Conservation (phyloP, 2,888 invertebrate species). For the Oxyteleia sp. region DNA sequence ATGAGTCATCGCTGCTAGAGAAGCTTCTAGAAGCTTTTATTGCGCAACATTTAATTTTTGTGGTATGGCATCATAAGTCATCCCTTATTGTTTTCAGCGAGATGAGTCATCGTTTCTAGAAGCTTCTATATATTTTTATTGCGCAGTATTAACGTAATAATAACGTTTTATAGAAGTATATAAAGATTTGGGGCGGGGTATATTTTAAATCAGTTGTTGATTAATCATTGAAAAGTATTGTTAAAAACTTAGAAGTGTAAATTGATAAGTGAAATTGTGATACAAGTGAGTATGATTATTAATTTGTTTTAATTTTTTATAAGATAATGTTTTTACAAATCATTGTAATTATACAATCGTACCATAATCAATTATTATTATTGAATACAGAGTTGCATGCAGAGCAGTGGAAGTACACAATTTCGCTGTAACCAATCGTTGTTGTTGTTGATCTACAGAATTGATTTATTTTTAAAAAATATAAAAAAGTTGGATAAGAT, state of each 20-base stretch:
- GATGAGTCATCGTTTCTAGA: no score
- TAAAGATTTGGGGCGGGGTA: not conserved
- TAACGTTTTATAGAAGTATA: slow-evolving; percentile 1
- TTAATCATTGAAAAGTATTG: not conserved
- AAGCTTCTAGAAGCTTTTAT: no score
- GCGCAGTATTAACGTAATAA: not conserved
- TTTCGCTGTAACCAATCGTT: no score
- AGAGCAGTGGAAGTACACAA: no score
- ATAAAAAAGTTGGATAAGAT: not conserved
- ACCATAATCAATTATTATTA: not conserved
- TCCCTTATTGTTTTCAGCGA: no score
- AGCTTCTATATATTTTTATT: no score
- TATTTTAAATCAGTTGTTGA: not conserved
- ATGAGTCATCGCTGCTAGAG: no score
- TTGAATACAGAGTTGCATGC: no score
- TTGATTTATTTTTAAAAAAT: not conserved
- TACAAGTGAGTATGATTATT: not conserved
- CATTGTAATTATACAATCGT: not conserved
- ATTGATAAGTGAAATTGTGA: not conserved
- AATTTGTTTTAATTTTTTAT: not conserved
- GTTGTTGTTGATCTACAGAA: no score
- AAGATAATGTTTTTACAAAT: not conserved
- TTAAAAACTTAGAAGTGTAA: not conserved
- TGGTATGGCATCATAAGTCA: no score
- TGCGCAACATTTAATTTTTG: no score